Evolutionary conservation across 2,888 invertebrate genomes (phyloP), one percentile per base, ranked within the genome.

Genomic region (Drosophila mettleri): DNA sequence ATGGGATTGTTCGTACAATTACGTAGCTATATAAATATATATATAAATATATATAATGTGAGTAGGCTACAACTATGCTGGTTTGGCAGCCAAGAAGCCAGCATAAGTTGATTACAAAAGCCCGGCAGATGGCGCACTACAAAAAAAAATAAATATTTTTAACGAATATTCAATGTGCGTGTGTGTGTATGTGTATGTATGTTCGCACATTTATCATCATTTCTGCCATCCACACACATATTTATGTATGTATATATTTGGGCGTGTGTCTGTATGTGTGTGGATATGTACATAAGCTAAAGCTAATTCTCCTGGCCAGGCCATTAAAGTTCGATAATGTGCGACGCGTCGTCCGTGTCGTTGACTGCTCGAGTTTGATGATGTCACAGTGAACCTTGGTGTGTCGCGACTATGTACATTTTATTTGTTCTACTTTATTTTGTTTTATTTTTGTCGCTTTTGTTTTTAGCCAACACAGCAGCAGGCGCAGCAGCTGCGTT

Each of bases 291-390:
- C 43, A 45, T 72, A 58, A 83, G 82, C 84, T 73, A 76, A 69
- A 88, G 85, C 83, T 88, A 83, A 83, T 83, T 88, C 43, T 45
- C 78, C 86, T 86, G 83, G 53, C 60, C 78, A 70, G 74, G 67
- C 87, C 89, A 88, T 86, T 88, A 87, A 88, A 81, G 88, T 81
- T 89, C 87, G 82, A 83, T 86, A 83, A 86, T 83, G 83, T 84
- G 87, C 71, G 68, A 49, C 67, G 70, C 68, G 63, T 79, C 72
- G 80, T 73, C 87, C 84, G 70, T 84, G 87, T 88, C 81, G 82
- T 88, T 86, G 89, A 86, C 81, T 83, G 89, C 63, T 68, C 64
- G 57, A 51, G 60, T 61, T 48, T 72, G 89, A 80, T 84, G 84
- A 85, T 89, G 84, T 85, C 84, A 85, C 89, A 84, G 69, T 52